phyloP scores from a whole-genome alignment of 2,888 invertebrate species.

The Cantharis lateralis region DNA sequence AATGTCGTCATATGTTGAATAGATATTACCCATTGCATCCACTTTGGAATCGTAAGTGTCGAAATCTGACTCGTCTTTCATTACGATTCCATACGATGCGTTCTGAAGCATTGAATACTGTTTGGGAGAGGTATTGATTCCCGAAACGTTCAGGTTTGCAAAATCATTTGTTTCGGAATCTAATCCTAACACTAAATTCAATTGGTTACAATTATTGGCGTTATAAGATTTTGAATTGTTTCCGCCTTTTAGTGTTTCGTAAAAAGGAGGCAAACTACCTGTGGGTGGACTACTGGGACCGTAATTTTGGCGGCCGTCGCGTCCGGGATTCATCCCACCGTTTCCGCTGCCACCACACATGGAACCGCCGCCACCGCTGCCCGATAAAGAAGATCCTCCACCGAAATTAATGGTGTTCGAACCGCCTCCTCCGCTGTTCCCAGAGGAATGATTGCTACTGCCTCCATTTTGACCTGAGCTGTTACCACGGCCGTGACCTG shows the following conservation, averaged over 20 bases:
- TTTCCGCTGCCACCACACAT: conserved; percentile 69
- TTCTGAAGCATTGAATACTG: conserved; percentile 81
- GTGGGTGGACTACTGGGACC: conserved; percentile 88
- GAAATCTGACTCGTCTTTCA: conserved; percentile 80
- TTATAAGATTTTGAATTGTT: conserved; percentile 71
- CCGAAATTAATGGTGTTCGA: conserved; percentile 54
- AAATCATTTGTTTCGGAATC: conserved; percentile 75
- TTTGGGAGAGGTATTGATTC: conserved; percentile 60
- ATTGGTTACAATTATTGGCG: conserved; percentile 68
- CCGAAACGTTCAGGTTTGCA: conserved; percentile 57
- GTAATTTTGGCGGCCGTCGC: conserved; percentile 83
- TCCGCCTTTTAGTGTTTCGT: conserved; percentile 82
- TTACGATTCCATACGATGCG: conserved; percentile 77
- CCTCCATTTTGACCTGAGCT: conserved; percentile 59
- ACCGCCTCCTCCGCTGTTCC: conserved; percentile 43
- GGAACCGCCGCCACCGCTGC: conserved; percentile 61
- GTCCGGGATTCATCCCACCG: conserved; percentile 70
- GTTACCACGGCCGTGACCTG: conserved; percentile 77
- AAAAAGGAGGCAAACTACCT: conserved; percentile 86
- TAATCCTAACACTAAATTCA: conserved; percentile 73
- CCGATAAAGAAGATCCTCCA: conserved; percentile 57
- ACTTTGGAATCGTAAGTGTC: conserved; percentile 75
- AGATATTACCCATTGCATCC: conserved; percentile 67
- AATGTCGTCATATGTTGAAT: conserved; percentile 75
- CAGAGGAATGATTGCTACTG: conserved; percentile 42